Base-by-base conservation (phyloP, 2,888 invertebrate species). In the Digitonthophagus gazella region DNA sequence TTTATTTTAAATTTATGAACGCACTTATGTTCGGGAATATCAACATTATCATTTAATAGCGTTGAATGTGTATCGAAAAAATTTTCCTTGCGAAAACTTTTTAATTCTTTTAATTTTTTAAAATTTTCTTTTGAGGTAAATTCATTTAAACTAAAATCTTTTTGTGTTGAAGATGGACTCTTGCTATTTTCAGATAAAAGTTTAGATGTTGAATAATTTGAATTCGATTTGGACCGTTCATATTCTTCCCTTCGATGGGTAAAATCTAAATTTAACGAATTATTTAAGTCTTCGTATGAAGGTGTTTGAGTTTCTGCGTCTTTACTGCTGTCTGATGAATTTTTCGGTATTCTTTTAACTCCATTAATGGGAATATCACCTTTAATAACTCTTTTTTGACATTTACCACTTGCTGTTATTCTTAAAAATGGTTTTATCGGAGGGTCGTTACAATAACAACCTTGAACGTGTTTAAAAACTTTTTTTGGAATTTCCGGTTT, bases 11-110 rank as follows among this genome's bases (percentile, higher is more conserved):
- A 88, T 65, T 86, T 84, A 71, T 88, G 86, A 0, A 85, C 78
- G 66, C 88, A 88, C 73, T 82, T 83, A 71, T 87, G 87, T 8
- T 83, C 76, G 1, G 75, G 77, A 5, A 70, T 16, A 78, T 78
- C 0, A 82, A 74, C 67, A 83, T 81, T 6, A 81, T 81, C 76
- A 78, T 82, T 1, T 3, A 65, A 15, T 15, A 6, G 61, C n/a
- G 84, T 83, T 0, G 87, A 86, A 74, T 88, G 88, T n/a, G 87
- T 87, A 72, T 89, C 88, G 70, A 88, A 89, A 75, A 86, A 89
- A 75, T 89, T 86, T 4, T 85, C 81, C 1, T 84, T 80, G 11
- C 89, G 82, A 72, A 88, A 89, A 73, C 84, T 82, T 70, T 82
- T 74, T 15, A 81, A 20, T 6, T 79, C 75, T 3, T 72, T 72